Conservation (phyloP, 1,140 invertebrate genomes). For the Glomeris maerens region DNA sequence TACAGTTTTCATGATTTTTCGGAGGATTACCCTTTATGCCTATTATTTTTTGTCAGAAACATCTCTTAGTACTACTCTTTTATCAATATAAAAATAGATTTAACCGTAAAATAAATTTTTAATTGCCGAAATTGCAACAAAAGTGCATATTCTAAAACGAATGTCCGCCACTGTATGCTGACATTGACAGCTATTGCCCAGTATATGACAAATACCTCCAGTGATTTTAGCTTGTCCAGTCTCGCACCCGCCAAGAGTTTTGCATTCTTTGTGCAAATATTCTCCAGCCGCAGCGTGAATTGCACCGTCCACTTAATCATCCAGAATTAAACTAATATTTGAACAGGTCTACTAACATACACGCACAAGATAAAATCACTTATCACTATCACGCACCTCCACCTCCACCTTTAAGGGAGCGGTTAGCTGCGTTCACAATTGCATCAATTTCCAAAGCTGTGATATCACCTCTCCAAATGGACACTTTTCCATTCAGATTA, state of each 20-base stretch:
- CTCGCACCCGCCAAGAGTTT: constrained; percentile 49
- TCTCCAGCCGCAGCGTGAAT: constrained; percentile 64
- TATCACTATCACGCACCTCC: constrained; percentile 37
- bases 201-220: constrained; percentile 36
- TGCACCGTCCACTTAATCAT: constrained; percentile 53
- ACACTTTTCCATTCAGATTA: no score
- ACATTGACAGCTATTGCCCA: no score
- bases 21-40: no score
- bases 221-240: constrained; percentile 70
- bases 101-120: no score
- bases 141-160: no score
- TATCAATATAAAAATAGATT: no score
- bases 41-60: no score
- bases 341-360: neutral
- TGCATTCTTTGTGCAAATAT: constrained; percentile 52
- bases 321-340: neutral
- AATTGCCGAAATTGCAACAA: no score
- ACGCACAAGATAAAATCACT: no score
- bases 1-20: no score
- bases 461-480: constrained; percentile 53
- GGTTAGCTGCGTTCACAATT: constrained; percentile 87
- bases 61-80: no score
- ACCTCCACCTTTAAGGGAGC: constrained; percentile 56
- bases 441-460: constrained; percentile 72
- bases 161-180: no score